Base-by-base conservation (phyloP, 2,888 invertebrate species). In the Cerceris ruficornis region DNA sequence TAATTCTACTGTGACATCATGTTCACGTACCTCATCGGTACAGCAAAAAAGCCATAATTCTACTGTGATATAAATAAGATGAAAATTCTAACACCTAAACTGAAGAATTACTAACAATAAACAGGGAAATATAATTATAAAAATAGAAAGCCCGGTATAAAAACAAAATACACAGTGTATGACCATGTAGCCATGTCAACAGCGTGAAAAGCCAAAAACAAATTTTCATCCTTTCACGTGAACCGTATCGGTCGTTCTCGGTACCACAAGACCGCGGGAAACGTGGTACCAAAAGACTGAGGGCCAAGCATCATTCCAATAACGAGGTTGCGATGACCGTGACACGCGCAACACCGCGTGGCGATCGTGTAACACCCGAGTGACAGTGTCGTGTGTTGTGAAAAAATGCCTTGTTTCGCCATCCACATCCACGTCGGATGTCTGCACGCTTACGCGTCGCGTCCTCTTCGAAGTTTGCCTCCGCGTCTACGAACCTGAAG, bases 331-430 rank as follows among this genome's bases (percentile, higher is more conserved):
- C 39, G 68, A 52, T 85, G 82, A 79, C 85, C 82, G 75, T 87
- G 86, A 82, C 83, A 86, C 76, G 81, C 76, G 78, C 71, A 79
- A 83, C 77, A 71, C 72, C 60, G 61, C 28, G 4, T 61, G 17
- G 14, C 55, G 69, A 73, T 72, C 72, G 74, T 69, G 55, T 72
- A 77, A 81, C 69, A 79, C 67, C 66, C 69, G 65, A 64, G 59
- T 70, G 14, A 87, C 80, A 86, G 70, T 76, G 77, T 80, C 66
- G 57, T 39, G 49, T 58, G 54, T 83, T 85, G 83, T 87, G 58
- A 87, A 87, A 87, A 87, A 87, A 79, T 79, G n/a, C 13, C 9
- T 7, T 42, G 59, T 81, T 80, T 73, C 69, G 66, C 74, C 80
- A 69, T 68, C 69, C 49, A 60, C 49, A 58, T 46, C 62, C n/a